These are phyloP conservation scores for Drosophila tripunctata DNA, from an alignment of 2,888 invertebrate species.

Conservation along the genomic window DNA sequence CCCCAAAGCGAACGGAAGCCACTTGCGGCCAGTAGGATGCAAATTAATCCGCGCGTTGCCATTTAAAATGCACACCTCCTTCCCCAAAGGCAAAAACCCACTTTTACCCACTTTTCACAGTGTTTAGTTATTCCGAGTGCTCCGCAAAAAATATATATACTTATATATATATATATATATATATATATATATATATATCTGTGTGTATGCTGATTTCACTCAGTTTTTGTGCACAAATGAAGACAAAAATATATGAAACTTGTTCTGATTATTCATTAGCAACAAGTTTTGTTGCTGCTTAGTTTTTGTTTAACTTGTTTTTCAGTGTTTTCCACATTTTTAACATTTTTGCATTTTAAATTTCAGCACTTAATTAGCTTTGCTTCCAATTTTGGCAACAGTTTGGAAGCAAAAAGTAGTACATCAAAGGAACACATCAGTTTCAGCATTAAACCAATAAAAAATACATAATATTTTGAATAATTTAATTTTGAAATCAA, in stretches of 20 bases:
- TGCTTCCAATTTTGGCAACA: background rate
- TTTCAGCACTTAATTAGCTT: conserved; percentile 28
- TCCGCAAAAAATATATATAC: background rate
- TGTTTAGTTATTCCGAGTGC: conserved; percentile 12
- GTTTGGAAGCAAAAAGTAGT: background rate
- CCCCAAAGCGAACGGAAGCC: conserved; percentile 19
- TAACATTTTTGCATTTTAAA: conserved; percentile 15
- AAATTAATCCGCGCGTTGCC: conserved; percentile 33
- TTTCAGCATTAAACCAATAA: background rate
- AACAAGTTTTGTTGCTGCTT: conserved; percentile 8
- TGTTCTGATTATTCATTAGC: conserved; percentile 43
- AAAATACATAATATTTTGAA: background rate
- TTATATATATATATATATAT: background rate
- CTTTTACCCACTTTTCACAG: conserved; percentile 15
- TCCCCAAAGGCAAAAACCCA: conserved; percentile 9
- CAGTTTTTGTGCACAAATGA: conserved; percentile 13
- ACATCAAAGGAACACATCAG: background rate
- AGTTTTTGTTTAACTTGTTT: conserved; percentile 1
- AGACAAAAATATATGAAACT: conserved; percentile 42
- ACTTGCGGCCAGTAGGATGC: conserved; percentile 36
- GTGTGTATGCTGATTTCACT: background rate
- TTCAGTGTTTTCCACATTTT: too few species aligned
- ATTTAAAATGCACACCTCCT: conserved; percentile 39
- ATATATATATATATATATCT: background rate
- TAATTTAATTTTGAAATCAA: too few species aligned